phyloP scores from a whole-genome alignment of 2,113 vertebrate species.

The Erinaceus europaeus region DNA sequence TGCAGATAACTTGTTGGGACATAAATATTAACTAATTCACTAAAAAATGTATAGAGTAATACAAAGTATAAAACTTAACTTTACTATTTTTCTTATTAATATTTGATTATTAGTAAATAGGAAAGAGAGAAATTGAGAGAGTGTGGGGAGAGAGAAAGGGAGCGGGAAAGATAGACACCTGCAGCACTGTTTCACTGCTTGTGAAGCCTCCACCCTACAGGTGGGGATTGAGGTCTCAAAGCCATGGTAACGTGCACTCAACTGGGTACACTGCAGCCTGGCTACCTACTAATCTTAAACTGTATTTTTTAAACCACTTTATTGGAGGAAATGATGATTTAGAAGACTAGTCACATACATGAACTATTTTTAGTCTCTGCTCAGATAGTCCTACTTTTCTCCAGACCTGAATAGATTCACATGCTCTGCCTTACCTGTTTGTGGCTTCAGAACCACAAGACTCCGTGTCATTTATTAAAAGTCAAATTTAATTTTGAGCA shows the following conservation, averaged over 20 bases:
- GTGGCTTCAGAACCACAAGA: constrained; percentile 37
- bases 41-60: constrained; percentile 5
- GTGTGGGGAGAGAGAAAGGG: no score
- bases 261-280: no score
- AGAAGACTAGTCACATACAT: no score
- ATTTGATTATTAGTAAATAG: no score
- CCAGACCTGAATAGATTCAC: background rate
- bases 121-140: no score
- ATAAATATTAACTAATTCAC: background rate
- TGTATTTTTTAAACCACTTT: no score
- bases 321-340: no score
- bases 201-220: no score
- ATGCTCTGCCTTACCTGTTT: constrained; percentile 31
- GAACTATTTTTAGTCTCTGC: background rate
- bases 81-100: background rate
- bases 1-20: background rate
- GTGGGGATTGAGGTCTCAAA: no score
- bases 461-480: background rate
- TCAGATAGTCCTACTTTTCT: constrained; percentile 1
- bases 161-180: no score
- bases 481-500: constrained; percentile 3
- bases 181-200: no score
- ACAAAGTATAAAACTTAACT: background rate
- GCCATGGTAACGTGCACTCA: no score
- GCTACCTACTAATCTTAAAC: background rate